A percentile compares a stretch with the other conserved stretches of the same genome.
These are phyloP conservation scores for Barypeithes pellucidus DNA, from an alignment of 2,888 invertebrate genomes.

Conservation along the genomic window DNA sequence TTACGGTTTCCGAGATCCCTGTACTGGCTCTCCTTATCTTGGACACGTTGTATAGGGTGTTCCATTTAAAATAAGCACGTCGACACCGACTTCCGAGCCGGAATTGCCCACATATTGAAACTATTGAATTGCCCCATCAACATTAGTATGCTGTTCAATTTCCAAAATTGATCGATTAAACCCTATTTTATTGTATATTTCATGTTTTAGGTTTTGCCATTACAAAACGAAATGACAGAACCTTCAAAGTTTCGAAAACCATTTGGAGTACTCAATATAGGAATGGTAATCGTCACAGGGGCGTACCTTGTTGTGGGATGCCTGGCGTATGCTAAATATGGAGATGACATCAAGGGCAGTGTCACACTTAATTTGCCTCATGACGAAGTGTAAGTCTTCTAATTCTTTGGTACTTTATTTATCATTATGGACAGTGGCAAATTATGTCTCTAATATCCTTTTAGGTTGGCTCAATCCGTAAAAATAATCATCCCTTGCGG, in stretches of 20 bases:
- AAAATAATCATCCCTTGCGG: constrained; percentile 89
- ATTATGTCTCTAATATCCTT: constrained; percentile 56
- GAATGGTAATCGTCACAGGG: constrained; percentile 86
- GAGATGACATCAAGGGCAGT: constrained; percentile 85
- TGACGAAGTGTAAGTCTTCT: constrained; percentile 73
- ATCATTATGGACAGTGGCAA: constrained; percentile 13
- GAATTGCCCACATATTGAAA: too few relatives aligned
- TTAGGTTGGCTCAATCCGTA: constrained; percentile 86
- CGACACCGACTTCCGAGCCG: too few relatives aligned
- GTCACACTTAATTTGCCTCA: constrained; percentile 89
- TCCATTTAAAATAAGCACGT: too few relatives aligned
- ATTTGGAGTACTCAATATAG: constrained; percentile 90
- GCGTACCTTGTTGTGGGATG: constrained; percentile 89
- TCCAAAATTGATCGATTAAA: too few relatives aligned
- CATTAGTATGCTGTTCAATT: too few relatives aligned
- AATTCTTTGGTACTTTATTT: constrained; percentile 47
- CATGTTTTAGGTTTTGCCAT: constrained; percentile 87
- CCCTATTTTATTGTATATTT: neutral
- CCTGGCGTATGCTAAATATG: constrained; percentile 91
- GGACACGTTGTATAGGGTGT: too few relatives aligned
- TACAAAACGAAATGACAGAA: constrained; percentile 92
- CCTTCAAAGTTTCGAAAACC: constrained; percentile 85
- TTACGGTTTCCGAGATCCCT: too few relatives aligned
- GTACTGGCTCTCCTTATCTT: too few relatives aligned
- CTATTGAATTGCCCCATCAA: too few relatives aligned